phyloP scores from a whole-genome alignment of 2,888 invertebrate genomes.

The Pteria penguin region DNA sequence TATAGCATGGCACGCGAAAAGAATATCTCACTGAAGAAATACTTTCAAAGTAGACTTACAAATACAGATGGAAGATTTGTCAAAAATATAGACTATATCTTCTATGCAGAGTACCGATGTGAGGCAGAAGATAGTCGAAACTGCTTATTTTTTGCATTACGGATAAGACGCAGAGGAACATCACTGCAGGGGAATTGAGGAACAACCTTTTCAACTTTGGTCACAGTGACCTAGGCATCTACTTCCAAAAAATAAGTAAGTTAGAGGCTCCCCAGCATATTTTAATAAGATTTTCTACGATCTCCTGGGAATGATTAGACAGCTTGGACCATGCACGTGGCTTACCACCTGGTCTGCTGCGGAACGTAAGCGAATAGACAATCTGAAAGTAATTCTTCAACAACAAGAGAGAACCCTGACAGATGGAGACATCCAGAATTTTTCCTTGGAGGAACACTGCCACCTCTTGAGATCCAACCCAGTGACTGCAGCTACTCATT shows the following conservation, averaged over 20 bases:
- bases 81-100: conserved; percentile 41
- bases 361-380: conserved; percentile 59
- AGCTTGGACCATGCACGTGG: conserved; percentile 56
- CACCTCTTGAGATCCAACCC: conserved; percentile 46
- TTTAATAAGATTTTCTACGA: conserved; percentile 49
- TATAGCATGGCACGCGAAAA: background rate
- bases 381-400: conserved; percentile 43
- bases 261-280: conserved; percentile 53
- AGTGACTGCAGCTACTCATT: conserved; percentile 58
- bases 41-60: conserved; percentile 19
- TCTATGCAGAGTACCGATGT: conserved; percentile 39
- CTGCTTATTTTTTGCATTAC: conserved; percentile 34
- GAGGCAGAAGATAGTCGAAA: conserved; percentile 40
- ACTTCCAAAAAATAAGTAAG: conserved; percentile 44
- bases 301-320: conserved; percentile 56
- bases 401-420: conserved; percentile 43
- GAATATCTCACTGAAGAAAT: background rate
- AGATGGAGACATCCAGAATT: conserved; percentile 36
- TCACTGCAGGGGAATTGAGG: conserved; percentile 31
- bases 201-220: conserved; percentile 14
- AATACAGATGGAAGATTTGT: conserved; percentile 35
- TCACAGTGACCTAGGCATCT: conserved; percentile 37
- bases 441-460: conserved; percentile 36
- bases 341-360: conserved; percentile 61
- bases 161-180: conserved; percentile 21